phyloP scores from a whole-genome alignment of 2,113 vertebrate species.

The Tupaia tana region DNA sequence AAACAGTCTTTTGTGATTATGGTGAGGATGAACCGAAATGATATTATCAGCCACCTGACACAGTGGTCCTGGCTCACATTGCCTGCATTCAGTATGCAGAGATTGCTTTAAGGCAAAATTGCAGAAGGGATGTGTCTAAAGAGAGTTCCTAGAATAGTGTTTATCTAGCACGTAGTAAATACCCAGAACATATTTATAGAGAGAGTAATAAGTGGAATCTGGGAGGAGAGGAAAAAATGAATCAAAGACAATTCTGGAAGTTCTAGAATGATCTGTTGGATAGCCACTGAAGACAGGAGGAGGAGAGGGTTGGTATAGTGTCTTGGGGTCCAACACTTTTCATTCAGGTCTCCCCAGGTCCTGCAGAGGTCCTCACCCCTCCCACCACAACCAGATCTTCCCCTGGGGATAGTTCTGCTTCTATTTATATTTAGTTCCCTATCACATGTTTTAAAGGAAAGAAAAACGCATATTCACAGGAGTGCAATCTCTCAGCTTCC shows the following conservation, averaged over 20 bases:
- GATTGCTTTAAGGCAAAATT: neutral
- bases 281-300: neutral
- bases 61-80: neutral
- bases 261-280: slow-evolving; percentile 8
- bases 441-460: neutral
- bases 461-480: neutral
- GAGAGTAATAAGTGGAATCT: neutral
- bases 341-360: neutral
- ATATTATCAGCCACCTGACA: neutral
- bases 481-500: neutral
- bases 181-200: neutral
- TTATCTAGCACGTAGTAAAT: neutral
- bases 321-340: neutral
- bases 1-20: neutral
- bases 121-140: neutral
- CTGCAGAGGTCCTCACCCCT: neutral
- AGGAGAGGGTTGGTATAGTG: fast-evolving
- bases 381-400: neutral
- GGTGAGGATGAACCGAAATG: neutral
- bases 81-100: neutral
- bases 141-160: neutral
- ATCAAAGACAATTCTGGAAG: neutral
- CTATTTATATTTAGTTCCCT: neutral
- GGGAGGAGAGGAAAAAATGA: neutral
- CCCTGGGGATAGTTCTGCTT: too few relatives aligned